Base-by-base conservation (phyloP, 1,140 invertebrate genomes). In the Ostrea edulis region DNA sequence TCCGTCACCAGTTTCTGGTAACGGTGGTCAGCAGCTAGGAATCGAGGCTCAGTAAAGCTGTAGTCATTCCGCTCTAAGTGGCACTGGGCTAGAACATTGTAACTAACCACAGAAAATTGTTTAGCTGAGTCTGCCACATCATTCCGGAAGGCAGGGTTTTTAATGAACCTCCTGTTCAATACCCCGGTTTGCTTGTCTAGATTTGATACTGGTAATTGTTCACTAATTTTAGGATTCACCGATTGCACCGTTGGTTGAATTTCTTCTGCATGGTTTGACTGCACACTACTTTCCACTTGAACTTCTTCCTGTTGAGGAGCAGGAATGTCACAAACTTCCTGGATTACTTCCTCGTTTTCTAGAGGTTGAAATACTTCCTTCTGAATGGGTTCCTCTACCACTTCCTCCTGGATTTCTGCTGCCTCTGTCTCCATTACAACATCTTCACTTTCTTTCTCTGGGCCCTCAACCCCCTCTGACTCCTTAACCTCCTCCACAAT, bases 71-170 rank as follows among this genome's bases (percentile, higher is more conserved):
- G 91, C 29, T 88, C 86, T 77, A 92, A 82, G 86, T 94, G 92
- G 89, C 94, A 95, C 55, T 95, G 94, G 22, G 94, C 94, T 82
- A 95, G 89, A 62, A 95, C 93, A 86, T 95, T 95, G 87, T 95
- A 95, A 84, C 91, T 93, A 52, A 93, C 93, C 11, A 94, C 84
- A 84, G 91, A 92, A 90, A 95, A 95, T 35, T 91, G 90, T 82
- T 92, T 91, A 11, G 88, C 82, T 29, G 77, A 58, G 82, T 93
- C 92, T 8, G 82, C 84, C 17, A 86, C 14, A 52, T 89, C 87
- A 29, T 25, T 52, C 2, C 83, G 25, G 87, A 92, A 90, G 55
- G 85, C 65, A 71, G 90, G 91, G 89, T 93, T 94, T 35, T 86
- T 85, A 7, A 93, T 88, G 85, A 91, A 94, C 71, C 89, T 90